Evolutionary conservation across 2,113 vertebrate species (phyloP).

Genomic region (Hemicordylus capensis): DNA sequence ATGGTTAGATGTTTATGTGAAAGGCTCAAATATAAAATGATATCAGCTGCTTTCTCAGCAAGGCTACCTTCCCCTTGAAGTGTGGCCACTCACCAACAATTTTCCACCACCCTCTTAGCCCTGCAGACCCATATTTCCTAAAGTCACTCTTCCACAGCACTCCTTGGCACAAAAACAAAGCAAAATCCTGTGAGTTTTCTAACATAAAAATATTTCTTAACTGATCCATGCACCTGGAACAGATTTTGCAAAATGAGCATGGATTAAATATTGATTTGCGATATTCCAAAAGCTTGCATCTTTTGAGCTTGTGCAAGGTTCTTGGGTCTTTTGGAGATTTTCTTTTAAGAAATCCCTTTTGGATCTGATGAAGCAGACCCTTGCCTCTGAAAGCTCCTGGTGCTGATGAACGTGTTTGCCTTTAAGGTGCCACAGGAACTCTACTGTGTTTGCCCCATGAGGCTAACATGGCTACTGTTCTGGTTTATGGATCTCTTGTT

Average conservation of each 20-base stretch:
- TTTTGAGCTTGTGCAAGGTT: background rate
- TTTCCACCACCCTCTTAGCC: too few relatives aligned
- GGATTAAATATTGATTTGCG: background rate
- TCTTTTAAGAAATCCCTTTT: background rate
- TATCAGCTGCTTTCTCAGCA: too few relatives aligned
- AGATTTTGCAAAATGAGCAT: background rate
- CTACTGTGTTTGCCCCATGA: background rate
- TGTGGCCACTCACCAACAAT: too few relatives aligned
- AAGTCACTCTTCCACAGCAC: too few relatives aligned
- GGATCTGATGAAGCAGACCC: background rate
- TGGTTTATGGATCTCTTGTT: background rate
- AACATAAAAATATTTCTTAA: too few relatives aligned
- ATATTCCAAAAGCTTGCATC: background rate
- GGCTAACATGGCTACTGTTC: background rate
- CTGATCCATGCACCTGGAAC: too few relatives aligned
- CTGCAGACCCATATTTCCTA: too few relatives aligned
- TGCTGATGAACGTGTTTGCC: background rate
- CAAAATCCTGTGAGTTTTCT: too few relatives aligned
- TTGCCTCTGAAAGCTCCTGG: background rate
- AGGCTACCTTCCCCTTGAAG: too few relatives aligned
- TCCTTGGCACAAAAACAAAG: too few relatives aligned
- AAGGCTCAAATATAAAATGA: too few relatives aligned
- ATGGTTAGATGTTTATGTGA: too few relatives aligned
- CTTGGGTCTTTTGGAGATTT: background rate
- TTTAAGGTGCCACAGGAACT: background rate